These are phyloP conservation scores for Ceratotherium simum DNA, from an alignment of 2,113 vertebrate species.

Conservation along the genomic window DNA sequence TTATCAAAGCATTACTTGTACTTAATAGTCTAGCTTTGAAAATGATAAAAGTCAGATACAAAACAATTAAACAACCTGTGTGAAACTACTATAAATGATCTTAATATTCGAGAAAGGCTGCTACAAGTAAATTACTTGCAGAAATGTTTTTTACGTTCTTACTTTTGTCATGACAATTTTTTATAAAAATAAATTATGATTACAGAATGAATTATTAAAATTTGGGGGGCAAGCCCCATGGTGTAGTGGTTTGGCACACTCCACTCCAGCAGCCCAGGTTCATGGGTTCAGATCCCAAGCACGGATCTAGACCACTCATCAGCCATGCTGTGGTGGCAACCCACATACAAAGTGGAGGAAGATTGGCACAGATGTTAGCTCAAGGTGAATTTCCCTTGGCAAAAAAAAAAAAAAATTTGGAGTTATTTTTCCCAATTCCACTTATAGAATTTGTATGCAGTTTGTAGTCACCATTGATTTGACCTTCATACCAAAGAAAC, in stretches of 20 bases:
- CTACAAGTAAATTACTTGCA: background rate
- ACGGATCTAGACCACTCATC: too few relatives aligned
- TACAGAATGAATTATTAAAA: background rate
- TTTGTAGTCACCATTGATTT: background rate
- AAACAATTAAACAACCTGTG: background rate
- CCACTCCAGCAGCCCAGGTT: too few relatives aligned
- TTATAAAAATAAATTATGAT: background rate
- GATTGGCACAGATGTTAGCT: too few relatives aligned
- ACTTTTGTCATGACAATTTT: background rate
- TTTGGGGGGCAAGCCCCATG: too few relatives aligned
- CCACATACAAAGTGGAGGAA: too few relatives aligned
- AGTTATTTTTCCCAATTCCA: background rate
- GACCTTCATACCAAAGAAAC: background rate
- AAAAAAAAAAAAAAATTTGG: too few relatives aligned
- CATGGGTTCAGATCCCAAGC: too few relatives aligned
- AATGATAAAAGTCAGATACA: background rate
- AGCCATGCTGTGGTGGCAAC: too few relatives aligned
- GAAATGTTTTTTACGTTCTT: background rate
- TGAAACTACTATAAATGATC: background rate
- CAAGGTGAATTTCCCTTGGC: too few relatives aligned
- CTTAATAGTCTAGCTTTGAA: background rate
- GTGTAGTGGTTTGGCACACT: too few relatives aligned
- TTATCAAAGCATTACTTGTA: background rate
- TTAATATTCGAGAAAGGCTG: background rate
- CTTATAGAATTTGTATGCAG: background rate